phyloP scores from a whole-genome alignment of 1,140 invertebrate genomes.

The Drosophila tani region DNA sequence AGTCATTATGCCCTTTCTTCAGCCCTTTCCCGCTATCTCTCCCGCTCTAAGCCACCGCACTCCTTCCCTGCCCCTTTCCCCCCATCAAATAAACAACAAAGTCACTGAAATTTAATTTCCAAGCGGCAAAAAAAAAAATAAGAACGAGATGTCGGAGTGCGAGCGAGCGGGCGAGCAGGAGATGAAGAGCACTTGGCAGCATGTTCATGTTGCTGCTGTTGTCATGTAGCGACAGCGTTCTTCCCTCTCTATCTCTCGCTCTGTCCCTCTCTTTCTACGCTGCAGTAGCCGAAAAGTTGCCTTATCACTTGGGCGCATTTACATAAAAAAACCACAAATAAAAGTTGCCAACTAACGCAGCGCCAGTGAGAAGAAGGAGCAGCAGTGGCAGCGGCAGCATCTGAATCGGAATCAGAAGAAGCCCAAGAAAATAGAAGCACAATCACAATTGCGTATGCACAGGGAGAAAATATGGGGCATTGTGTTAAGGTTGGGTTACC shows the following conservation, averaged over 20 bases:
- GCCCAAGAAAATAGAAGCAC: constrained; percentile 68
- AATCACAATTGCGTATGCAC: constrained; percentile 38
- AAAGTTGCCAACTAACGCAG: constrained; percentile 82
- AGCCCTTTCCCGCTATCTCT: constrained; percentile 10
- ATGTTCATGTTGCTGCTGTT: constrained; percentile 79
- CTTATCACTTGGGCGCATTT: constrained; percentile 83
- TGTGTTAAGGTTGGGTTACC: too few species aligned
- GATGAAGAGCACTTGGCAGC: constrained; percentile 73
- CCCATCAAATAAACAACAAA: constrained; percentile 77
- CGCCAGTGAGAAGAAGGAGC: constrained; percentile 36
- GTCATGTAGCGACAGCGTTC: constrained; percentile 74
- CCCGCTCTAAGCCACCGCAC: background rate
- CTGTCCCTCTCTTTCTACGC: background rate
- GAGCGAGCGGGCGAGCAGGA: constrained; percentile 3
- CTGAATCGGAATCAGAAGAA: constrained; percentile 49
- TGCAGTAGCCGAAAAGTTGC: constrained; percentile 79
- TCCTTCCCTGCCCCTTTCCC: background rate
- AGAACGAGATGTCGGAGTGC: constrained; percentile 12
- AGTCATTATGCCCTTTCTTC: constrained; percentile 59
- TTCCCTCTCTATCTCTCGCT: constrained; percentile 25
- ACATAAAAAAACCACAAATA: constrained; percentile 84
- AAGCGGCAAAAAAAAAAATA: constrained; percentile 47
- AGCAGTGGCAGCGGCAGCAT: constrained; percentile 25
- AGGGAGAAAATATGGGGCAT: background rate
- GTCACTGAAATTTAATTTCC: constrained; percentile 83